Conservation (phyloP, 2,113 vertebrate genomes). For the Phalacrocorax pelagicus region DNA sequence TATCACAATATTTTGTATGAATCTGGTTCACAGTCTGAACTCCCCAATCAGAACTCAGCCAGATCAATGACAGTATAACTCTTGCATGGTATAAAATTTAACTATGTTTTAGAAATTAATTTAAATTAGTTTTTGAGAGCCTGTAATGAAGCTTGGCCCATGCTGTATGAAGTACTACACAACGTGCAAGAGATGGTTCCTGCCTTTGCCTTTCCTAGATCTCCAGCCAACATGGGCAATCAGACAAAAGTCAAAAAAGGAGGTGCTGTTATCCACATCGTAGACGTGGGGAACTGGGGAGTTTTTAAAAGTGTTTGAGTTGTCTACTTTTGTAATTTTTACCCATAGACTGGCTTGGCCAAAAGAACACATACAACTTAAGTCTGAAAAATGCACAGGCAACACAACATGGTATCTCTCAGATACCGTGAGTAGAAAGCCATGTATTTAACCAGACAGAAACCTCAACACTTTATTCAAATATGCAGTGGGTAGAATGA, state of each 20-base stretch:
- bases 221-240: neutral
- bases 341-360: neutral
- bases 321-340: neutral
- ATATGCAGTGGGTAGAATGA: neutral
- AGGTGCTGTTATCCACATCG: neutral
- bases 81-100: neutral
- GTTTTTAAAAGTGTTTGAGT: neutral
- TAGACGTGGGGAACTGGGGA: neutral
- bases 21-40: neutral
- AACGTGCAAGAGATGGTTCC: neutral
- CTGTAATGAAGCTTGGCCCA: neutral
- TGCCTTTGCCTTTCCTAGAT: neutral
- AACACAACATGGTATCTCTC: neutral
- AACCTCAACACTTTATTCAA: neutral
- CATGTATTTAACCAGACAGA: neutral
- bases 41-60: neutral
- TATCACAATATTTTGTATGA: neutral
- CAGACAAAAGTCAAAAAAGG: neutral
- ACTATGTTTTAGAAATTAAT: neutral
- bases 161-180: neutral
- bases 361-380: neutral
- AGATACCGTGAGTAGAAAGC: neutral
- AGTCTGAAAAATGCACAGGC: neutral
- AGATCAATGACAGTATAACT: neutral
- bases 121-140: neutral